These are phyloP conservation scores for Mungos mungo DNA, from an alignment of 2,113 vertebrate species.

Conservation along the genomic window DNA sequence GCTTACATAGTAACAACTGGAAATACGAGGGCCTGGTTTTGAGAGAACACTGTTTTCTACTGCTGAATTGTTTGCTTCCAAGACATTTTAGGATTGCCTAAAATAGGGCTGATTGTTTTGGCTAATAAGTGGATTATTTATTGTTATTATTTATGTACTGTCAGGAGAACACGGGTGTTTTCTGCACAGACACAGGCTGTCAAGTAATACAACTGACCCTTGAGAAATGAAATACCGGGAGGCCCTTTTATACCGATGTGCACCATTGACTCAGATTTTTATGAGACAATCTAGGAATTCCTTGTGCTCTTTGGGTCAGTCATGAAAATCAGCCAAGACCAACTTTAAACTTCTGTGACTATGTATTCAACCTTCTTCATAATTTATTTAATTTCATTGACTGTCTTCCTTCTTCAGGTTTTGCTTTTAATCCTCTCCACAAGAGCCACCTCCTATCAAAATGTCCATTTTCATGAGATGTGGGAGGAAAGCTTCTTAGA, in stretches of 20 bases:
- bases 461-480: slow-evolving; percentile 53
- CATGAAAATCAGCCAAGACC: slow-evolving; percentile 20
- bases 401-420: slow-evolving; percentile 25
- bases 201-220: not conserved
- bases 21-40: not conserved
- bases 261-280: slow-evolving; percentile 1
- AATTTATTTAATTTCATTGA: slow-evolving; percentile 54
- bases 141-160: not conserved
- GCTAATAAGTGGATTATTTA: slow-evolving; percentile 43
- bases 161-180: not conserved
- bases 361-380: slow-evolving; percentile 24
- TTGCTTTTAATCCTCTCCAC: slow-evolving; percentile 48
- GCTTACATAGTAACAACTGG: not conserved
- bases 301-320: slow-evolving; percentile 38
- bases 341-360: slow-evolving; percentile 33
- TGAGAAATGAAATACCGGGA: slow-evolving; percentile 26
- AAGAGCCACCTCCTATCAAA: slow-evolving; percentile 48
- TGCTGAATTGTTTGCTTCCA: slow-evolving; percentile 27
- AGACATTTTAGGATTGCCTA: not conserved
- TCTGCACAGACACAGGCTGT: not conserved
- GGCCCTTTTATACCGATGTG: not conserved
- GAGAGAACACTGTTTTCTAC: not conserved
- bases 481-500: slow-evolving; percentile 43
- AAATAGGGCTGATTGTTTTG: not conserved
- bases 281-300: slow-evolving; percentile 23